A percentile compares a stretch with the other conserved stretches of the same genome.
Conservation (phyloP, 2,797 vertebrate species). For the Pangasius mekongensis region DNA sequence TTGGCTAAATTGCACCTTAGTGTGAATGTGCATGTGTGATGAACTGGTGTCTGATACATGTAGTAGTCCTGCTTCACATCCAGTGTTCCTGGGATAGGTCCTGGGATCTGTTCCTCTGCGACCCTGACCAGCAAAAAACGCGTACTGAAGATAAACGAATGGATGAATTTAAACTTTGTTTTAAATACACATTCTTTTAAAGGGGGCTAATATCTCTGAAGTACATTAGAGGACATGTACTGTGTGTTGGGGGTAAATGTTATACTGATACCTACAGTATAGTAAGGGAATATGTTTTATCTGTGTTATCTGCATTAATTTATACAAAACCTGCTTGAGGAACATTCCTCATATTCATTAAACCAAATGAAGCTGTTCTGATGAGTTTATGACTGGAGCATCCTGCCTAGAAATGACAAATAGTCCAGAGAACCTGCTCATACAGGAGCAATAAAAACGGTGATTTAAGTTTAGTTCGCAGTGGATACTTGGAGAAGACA, state of each 20-base stretch:
- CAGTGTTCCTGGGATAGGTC: background rate
- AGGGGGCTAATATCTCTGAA: background rate
- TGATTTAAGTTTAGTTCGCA: slow-evolving; percentile 24
- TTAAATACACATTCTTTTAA: background rate
- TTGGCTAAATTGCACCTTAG: background rate
- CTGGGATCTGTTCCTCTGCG: too few species aligned
- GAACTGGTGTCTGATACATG: background rate
- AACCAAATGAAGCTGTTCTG: slow-evolving; percentile 22
- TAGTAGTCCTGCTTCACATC: background rate
- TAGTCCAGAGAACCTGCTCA: slow-evolving; percentile 5
- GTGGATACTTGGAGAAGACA: slow-evolving; percentile 7
- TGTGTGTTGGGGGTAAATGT: background rate
- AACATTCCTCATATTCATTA: background rate
- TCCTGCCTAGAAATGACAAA: slow-evolving; percentile 11
- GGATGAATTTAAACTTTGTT: background rate
- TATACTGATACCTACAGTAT: background rate
- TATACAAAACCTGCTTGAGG: background rate
- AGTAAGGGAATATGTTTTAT: background rate
- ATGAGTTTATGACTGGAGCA: slow-evolving; percentile 7
- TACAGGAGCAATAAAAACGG: slow-evolving; percentile 20
- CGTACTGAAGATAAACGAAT: background rate
- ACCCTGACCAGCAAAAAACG: background rate
- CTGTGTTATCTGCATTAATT: background rate
- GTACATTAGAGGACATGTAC: background rate
- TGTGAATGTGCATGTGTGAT: background rate